Base-by-base conservation (phyloP, 2,888 invertebrate species). In the Drosophila stalkeri region DNA sequence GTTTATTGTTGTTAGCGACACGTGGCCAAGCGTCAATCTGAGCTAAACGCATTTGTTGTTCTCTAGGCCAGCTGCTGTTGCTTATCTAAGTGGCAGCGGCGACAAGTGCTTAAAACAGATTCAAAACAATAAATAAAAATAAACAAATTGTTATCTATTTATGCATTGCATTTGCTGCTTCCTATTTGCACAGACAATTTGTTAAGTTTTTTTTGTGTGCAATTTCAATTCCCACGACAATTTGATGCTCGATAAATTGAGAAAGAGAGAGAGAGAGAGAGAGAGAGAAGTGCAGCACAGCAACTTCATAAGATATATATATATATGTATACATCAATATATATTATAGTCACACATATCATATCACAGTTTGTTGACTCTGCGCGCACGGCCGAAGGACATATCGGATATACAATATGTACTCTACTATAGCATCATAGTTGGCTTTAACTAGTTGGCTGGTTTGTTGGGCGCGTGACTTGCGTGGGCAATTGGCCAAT, bases 321-420 rank as follows among this genome's bases (percentile, higher is more conserved):
- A 35, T 18, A 43, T 7, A n/a, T 37, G 12, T 12, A 7, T 16
- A 39, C 16, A 39, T 39, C 14, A 16, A 23, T 23, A n/a, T 46
- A 16, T 46, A 35, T 55, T 18, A 51, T 8, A 31, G 49, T 49
- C 49, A 49, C 12, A 35, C 9, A 63, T 20, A 64, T 39, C n/a
- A 49, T 49, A 49, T 31, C 31, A 31, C 11, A 71, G 66, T 76
- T 67, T 71, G 67, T 67, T 72, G 76, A 68, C 77, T 61, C 65
- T 64, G 59, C 55, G 59, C 55, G 46, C 18, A 14, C 49, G n/a
- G 2, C 47, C 54, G 75, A 77, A 79, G 77, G 80, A 75, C 79
- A 79, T 23, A 62, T 62, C 67, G 55, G 33, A 59, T 56, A 60
- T 54, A n/a, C 39, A 35, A 44, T 66, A 31, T 65, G 44, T n/a